Conservation (phyloP, 1,140 invertebrate species). For the Brachionus manjavacas region DNA sequence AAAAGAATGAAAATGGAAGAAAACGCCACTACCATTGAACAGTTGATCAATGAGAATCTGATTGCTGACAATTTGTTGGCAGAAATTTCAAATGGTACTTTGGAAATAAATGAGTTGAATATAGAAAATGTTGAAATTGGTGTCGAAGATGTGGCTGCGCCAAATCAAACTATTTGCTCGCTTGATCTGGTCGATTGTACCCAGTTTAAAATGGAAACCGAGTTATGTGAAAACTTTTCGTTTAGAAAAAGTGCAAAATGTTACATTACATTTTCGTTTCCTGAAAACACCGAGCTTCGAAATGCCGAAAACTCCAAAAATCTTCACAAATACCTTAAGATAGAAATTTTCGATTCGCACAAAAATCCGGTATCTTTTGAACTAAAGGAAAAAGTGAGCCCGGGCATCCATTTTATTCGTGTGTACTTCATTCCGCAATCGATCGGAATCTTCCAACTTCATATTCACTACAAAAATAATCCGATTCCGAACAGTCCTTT, state of each 20-base stretch:
- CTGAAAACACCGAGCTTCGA: not conserved
- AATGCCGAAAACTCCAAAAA: not conserved
- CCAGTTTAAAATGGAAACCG: constrained; percentile 4
- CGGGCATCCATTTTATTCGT: not conserved
- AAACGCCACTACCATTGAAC: not conserved
- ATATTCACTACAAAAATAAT: not conserved
- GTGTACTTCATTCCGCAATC: constrained; percentile 6
- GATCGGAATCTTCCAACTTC: not conserved
- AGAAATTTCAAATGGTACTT: not conserved
- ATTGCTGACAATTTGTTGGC: not conserved
- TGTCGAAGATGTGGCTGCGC: not conserved
- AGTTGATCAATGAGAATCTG: not conserved
- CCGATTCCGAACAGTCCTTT: constrained; percentile 29
- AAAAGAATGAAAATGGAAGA: not conserved
- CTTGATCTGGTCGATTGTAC: not conserved
- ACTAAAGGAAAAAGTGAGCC: not conserved
- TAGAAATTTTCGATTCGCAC: not conserved
- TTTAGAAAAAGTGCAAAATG: not conserved
- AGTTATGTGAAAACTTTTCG: constrained; percentile 17
- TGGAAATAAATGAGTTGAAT: not conserved
- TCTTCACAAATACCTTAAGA: not conserved
- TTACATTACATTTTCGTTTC: not conserved
- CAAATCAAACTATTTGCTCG: not conserved
- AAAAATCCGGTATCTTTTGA: not conserved
- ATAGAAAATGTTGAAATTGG: not conserved